Base-by-base conservation (phyloP, 1,140 invertebrate species). In the Drosophila tsacasi region DNA sequence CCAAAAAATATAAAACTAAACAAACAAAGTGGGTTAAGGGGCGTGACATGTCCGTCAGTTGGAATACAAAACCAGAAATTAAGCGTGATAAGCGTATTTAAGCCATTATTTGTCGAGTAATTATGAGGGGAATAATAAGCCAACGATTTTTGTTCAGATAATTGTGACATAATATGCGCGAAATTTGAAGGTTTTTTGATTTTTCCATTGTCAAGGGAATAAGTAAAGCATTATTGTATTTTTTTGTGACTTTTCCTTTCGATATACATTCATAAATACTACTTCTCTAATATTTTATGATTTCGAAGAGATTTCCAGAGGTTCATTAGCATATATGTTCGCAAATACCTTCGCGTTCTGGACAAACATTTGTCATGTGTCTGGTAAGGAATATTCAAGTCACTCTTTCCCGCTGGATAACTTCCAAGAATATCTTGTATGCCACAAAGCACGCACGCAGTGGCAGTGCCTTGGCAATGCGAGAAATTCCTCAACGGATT, bases 311-410 rank as follows among this genome's bases (percentile, higher is more conserved):
- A 52, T 39, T n/a, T 32, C 10, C 15, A n/a, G n/a, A 27, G 27
- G 40, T 30, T 52, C 64, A 69, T 77, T 69, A 77, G 49, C 75
- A 77, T 78, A 23, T 19, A 8, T 40, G 42, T 69, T 25, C 37
- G 57, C 58, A 55, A 61, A 64, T 42, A 47, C 49, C 49, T 42
- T 12, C 50, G 17, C 40, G 59, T 69, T 44, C 68, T 61, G 55
- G n/a, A 32, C 68, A 76, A 76, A 66, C 73, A 76, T 76, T 76
- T 76, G 47, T 76, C 74, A 77, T 76, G 73, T 76, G 54, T 60
- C 46, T 57, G n/a, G 54, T 15, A 37, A 25, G 59, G 23, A 63
- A 76, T 77, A 76, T 66, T 57, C 61, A 49, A 66, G 55, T 49
- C 75, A 61, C 57, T 68, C 58, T 68, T 54, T 42, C 35, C 39